phyloP scores from a whole-genome alignment of 1,140 invertebrate genomes.

The Hypsibius dujardini region DNA sequence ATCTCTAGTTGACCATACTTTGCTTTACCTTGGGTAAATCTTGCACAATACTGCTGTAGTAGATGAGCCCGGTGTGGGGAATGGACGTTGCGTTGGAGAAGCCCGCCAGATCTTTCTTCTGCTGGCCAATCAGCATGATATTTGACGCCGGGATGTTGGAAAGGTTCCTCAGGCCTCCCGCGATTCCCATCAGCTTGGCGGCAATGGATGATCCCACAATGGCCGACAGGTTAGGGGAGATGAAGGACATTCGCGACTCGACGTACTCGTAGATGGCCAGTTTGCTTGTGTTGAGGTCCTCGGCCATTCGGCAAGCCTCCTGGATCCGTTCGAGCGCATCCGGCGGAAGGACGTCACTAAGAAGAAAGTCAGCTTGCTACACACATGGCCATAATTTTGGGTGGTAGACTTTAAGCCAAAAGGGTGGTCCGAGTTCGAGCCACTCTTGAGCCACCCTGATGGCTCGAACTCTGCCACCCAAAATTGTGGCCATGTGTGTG shows the following conservation, averaged over 20 bases:
- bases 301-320: constrained; percentile 92
- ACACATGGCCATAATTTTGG: not conserved
- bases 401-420: not conserved
- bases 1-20: no score
- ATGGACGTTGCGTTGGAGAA: constrained; percentile 76
- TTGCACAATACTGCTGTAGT: constrained; percentile 84
- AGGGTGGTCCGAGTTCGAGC: no score
- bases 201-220: constrained; percentile 92
- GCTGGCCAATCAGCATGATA: constrained; percentile 68
- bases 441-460: no score
- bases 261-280: constrained; percentile 86
- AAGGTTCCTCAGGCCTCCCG: constrained; percentile 83
- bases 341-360: constrained; percentile 54
- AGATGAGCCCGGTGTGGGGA: constrained; percentile 91
- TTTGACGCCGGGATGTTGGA: constrained; percentile 97
- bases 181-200: constrained; percentile 91
- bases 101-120: constrained; percentile 74
- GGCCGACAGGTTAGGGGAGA: constrained; percentile 88
- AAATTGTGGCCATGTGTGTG: no score
- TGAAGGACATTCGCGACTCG: constrained; percentile 94
- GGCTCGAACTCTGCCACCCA: no score
- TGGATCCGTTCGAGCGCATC: constrained; percentile 65
- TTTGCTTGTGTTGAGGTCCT: constrained; percentile 75
- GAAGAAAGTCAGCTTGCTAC: constrained; percentile 25
- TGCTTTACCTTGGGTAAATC: constrained; percentile 71